phyloP scores from a whole-genome alignment of 1,140 invertebrate species.

The Drosophila nannoptera region DNA sequence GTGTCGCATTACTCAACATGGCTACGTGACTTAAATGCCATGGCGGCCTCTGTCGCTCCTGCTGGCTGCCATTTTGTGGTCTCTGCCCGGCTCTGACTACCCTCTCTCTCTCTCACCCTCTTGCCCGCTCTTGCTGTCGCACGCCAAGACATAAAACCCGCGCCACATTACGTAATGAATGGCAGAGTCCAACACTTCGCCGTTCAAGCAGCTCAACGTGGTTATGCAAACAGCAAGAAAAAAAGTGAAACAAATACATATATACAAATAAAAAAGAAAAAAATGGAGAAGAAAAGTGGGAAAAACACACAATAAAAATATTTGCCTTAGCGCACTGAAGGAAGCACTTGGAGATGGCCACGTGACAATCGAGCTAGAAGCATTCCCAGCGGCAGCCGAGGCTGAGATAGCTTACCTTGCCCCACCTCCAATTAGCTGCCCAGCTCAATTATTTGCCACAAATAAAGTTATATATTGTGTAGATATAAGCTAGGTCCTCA shows the following conservation, averaged over 20 bases:
- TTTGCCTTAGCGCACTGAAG: not conserved
- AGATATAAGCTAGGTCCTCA: too few relatives aligned
- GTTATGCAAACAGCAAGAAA: slow-evolving; percentile 52
- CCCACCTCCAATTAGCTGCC: too few relatives aligned
- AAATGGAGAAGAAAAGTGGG: not conserved
- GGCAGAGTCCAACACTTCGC: slow-evolving; percentile 41
- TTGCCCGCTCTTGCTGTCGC: not conserved
- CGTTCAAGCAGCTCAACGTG: slow-evolving; percentile 43
- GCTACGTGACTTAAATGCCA: slow-evolving; percentile 74
- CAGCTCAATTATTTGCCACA: too few relatives aligned
- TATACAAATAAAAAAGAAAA: not conserved
- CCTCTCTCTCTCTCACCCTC: not conserved
- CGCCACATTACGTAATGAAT: slow-evolving; percentile 70
- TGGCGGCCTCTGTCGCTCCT: slow-evolving; percentile 21
- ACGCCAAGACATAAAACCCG: slow-evolving; percentile 49
- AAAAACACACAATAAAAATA: not conserved
- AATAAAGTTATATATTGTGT: too few relatives aligned
- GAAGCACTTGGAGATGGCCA: slow-evolving; percentile 23
- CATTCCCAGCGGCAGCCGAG: not conserved
- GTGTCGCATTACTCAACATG: slow-evolving; percentile 74
- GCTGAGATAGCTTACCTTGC: not conserved
- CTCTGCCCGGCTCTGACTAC: not conserved
- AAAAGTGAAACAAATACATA: slow-evolving; percentile 2
- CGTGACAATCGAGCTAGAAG: slow-evolving; percentile 34
- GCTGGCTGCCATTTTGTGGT: slow-evolving; percentile 56